Evolutionary conservation across 2,113 vertebrate species (phyloP).

Genomic region (Pyrgilauda ruficollis): DNA sequence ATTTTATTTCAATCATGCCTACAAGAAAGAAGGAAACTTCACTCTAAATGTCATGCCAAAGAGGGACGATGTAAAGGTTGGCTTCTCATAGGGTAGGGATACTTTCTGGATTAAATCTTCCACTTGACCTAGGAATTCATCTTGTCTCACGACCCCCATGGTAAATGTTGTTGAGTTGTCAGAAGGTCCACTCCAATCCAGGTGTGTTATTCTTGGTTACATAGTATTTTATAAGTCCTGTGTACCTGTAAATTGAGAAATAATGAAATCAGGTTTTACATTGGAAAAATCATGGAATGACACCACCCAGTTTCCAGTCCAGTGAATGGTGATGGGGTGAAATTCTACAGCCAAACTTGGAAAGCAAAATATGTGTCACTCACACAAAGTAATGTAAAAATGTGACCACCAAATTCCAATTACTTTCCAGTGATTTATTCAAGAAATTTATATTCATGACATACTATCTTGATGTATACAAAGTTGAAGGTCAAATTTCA

Average conservation of each 20-base stretch:
- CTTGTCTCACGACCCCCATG: background rate
- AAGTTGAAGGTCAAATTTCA: background rate
- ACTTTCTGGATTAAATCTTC: background rate
- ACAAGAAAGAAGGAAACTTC: background rate
- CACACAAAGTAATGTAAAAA: background rate
- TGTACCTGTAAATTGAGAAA: background rate
- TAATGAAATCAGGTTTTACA: background rate
- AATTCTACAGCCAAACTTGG: background rate
- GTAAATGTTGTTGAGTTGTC: background rate
- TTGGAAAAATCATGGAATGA: background rate
- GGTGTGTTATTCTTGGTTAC: background rate
- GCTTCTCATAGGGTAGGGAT: background rate
- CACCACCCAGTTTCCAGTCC: background rate
- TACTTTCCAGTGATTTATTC: background rate
- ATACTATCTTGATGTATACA: background rate
- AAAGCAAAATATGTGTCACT: background rate
- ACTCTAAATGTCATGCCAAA: background rate
- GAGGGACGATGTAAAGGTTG: background rate
- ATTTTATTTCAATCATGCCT: background rate
- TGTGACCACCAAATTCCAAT: background rate
- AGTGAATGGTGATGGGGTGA: background rate
- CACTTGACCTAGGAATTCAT: background rate
- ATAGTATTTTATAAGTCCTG: background rate
- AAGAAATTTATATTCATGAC: background rate
- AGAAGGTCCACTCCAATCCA: background rate